phyloP scores from a whole-genome alignment of 2,797 vertebrate genomes.

The Melanotaenia parkinsoni region DNA sequence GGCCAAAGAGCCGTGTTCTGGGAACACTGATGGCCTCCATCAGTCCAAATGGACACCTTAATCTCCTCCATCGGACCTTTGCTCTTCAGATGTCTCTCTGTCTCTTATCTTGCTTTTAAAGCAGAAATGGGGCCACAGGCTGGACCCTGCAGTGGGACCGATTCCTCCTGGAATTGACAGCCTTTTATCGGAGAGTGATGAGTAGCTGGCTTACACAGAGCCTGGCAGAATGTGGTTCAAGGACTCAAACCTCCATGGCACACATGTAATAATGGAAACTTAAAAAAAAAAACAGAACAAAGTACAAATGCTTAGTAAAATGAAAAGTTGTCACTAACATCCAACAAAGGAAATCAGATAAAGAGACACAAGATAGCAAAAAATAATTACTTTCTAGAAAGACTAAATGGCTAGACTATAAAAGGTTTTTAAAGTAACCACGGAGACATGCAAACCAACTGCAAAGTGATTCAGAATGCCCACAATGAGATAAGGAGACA shows the following conservation, averaged over 20 bases:
- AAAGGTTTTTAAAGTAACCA: background rate
- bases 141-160: background rate
- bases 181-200: background rate
- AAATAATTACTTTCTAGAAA: slow-evolving; percentile 11
- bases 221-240: background rate
- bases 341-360: background rate
- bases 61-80: slow-evolving; percentile 25
- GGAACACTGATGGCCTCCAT: slow-evolving; percentile 32
- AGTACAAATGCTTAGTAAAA: background rate
- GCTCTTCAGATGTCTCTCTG: slow-evolving; percentile 10
- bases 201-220: background rate
- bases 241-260: background rate
- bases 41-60: slow-evolving; percentile 38
- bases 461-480: background rate
- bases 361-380: background rate
- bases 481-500: background rate
- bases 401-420: background rate
- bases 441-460: background rate
- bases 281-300: background rate
- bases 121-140: background rate
- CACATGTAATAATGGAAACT: background rate
- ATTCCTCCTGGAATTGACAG: background rate
- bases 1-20: slow-evolving; percentile 23
- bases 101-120: slow-evolving; percentile 19
- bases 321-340: background rate